phyloP scores from a whole-genome alignment of 30 jellyfish, hydroid and myxozoan species.

The Morbakka virulenta region DNA sequence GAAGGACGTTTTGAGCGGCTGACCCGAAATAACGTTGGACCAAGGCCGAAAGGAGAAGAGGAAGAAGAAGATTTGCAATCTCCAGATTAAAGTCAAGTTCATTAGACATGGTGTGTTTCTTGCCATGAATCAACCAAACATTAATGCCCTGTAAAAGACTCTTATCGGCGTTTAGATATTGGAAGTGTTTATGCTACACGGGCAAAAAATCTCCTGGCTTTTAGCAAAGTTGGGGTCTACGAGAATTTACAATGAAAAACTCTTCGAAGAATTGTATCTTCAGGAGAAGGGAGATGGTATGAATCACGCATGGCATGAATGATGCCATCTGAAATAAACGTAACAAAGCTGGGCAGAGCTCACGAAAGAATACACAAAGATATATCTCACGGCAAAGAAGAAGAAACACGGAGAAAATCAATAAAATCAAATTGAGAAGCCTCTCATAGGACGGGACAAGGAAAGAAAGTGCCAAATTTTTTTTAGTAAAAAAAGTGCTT shows the following conservation, averaged over 20 bases:
- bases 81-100: not conserved
- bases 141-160: conserved; percentile 43
- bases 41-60: no score
- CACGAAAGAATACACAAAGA: conserved; percentile 21
- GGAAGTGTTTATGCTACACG: conserved; percentile 40
- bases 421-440: not conserved
- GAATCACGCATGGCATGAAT: conserved; percentile 31
- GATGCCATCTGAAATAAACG: conserved; percentile 18
- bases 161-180: conserved; percentile 20
- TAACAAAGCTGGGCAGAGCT: conserved; percentile 33
- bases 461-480: conserved; percentile 8
- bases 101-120: conserved; percentile 38
- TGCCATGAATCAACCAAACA: conserved; percentile 33
- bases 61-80: no score
- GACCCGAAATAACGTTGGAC: no score
- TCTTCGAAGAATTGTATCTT: conserved; percentile 11
- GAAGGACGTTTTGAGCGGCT: no score
- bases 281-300: conserved; percentile 22
- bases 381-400: conserved; percentile 13
- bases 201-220: conserved; percentile 30
- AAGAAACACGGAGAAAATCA: conserved; percentile 17
- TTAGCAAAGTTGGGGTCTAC: conserved; percentile 19
- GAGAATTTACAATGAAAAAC: no score
- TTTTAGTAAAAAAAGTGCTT: conserved; percentile 26
- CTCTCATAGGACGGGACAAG: not conserved